phyloP scores from a whole-genome alignment of 2,888 invertebrate genomes.

The Pemphredon lugubris region DNA sequence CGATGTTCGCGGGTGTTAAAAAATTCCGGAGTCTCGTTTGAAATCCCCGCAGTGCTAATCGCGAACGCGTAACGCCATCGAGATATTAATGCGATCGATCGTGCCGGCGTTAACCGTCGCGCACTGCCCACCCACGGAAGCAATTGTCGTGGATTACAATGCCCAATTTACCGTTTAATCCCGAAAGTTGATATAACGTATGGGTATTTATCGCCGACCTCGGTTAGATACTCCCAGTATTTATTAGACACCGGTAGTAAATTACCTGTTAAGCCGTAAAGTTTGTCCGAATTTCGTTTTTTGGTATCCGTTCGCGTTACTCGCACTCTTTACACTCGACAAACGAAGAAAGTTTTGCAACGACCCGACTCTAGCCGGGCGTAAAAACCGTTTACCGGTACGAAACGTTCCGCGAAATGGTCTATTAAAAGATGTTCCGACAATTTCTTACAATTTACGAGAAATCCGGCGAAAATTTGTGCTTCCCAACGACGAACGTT shows the following conservation, averaged over 20 bases:
- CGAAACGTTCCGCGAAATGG: too few species aligned
- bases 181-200: conserved; percentile 53
- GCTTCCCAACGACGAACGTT: too few species aligned
- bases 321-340: too few species aligned
- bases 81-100: conserved; percentile 61
- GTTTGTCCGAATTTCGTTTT: neutral
- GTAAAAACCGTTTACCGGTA: too few species aligned
- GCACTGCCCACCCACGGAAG: conserved; percentile 31
- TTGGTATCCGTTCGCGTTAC: too few species aligned
- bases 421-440: too few species aligned
- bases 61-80: conserved; percentile 27
- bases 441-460: too few species aligned
- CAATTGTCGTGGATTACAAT: conserved; percentile 55
- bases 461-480: too few species aligned
- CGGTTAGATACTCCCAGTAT: conserved; percentile 46
- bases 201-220: conserved; percentile 39
- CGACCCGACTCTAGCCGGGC: too few species aligned
- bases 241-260: conserved; percentile 44
- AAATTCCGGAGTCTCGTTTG: conserved; percentile 18
- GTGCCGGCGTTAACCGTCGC: conserved; percentile 18
- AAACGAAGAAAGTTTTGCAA: too few species aligned
- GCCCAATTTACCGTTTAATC: conserved; percentile 61
- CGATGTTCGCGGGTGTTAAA: conserved; percentile 10
- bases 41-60: conserved; percentile 36
- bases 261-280: conserved; percentile 23